Evolutionary conservation across 2,113 vertebrate species (phyloP).

Genomic region (Toxotes chatareus): DNA sequence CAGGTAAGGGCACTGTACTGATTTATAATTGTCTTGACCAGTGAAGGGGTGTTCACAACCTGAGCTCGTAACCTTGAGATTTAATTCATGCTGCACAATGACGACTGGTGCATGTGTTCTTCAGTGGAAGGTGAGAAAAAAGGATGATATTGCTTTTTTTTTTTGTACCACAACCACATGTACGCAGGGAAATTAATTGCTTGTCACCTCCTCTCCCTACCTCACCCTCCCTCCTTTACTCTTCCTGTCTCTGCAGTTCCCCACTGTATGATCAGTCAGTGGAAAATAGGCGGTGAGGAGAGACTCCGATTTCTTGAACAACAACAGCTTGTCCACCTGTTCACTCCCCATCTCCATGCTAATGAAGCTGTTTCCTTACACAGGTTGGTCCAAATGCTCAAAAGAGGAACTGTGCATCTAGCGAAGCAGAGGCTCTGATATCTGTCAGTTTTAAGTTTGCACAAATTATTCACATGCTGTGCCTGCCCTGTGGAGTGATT

Average conservation of each 20-base stretch:
- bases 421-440: neutral
- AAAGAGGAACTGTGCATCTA: neutral
- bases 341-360: slow-evolving; percentile 61
- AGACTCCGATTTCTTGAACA: slow-evolving; percentile 56
- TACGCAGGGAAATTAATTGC: slow-evolving; percentile 70
- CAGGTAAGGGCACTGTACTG: slow-evolving; percentile 13
- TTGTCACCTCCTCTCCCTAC: slow-evolving; percentile 52
- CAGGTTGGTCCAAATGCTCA: slow-evolving; percentile 25
- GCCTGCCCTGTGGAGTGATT: slow-evolving; percentile 5
- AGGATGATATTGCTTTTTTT: slow-evolving; percentile 53
- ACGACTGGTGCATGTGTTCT: slow-evolving; percentile 27
- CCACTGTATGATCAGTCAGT: slow-evolving; percentile 58
- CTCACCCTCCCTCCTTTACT: slow-evolving; percentile 24
- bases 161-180: slow-evolving; percentile 25
- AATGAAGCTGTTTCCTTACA: slow-evolving; percentile 54
- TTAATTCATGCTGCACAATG: slow-evolving; percentile 63
- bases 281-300: slow-evolving; percentile 55
- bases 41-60: slow-evolving; percentile 20
- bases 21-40: slow-evolving; percentile 49
- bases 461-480: slow-evolving; percentile 19
- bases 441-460: slow-evolving; percentile 6
- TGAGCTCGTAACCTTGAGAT: slow-evolving; percentile 68
- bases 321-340: slow-evolving; percentile 84
- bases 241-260: slow-evolving; percentile 25
- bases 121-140: slow-evolving; percentile 43